Base-by-base conservation (phyloP, 1,140 invertebrate species). In the Pantala flavescens region DNA sequence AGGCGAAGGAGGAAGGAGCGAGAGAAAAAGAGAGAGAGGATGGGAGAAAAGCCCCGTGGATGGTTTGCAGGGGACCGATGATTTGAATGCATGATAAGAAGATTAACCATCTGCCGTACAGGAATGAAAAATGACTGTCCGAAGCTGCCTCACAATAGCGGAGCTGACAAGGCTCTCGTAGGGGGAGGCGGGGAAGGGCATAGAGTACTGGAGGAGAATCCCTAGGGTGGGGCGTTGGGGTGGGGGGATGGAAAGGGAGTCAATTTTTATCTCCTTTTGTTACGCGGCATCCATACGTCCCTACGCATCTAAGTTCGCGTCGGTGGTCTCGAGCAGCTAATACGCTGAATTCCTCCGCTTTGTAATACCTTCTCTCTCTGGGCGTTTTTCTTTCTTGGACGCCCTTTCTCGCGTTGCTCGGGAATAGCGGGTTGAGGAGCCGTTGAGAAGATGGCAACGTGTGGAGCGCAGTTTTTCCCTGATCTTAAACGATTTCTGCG, bases 81-180 rank as follows among this genome's bases (percentile, higher is more conserved):
- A 63, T 63, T 63, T 63, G 49, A 63, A 63, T 63, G 49, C 49
- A 63, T 63, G 49, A 63, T 63, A 63, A 63, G 49, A 63, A 63
- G 49, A 63, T 63, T 63, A 63, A 63, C 49, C 49, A 63, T 63
- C 49, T 63, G 49, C 49, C 49, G 49, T 21, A 21, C 49, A 63
- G n/a, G 49, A 21, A 63, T 63, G 49, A 63, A 63, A 63, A 63
- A 63, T 63, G 49, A 63, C 49, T 63, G 49, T 63, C 49, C 49
- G 49, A 63, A 63, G 49, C 49, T 7, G 49, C 49, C 49, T 19
- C 49, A 63, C 49, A 63, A 63, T 63, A 63, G 49, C 49, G 49
- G 49, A 63, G 49, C 49, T 63, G 49, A 63, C 49, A 63, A 3
- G 49, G 49, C 49, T 63, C 49, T 63, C 16, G 49, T 14, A 12